A percentile compares a stretch with the other conserved stretches of the same genome.
Conservation (phyloP, 2,113 vertebrate species). For the Australoheros scitulus region DNA sequence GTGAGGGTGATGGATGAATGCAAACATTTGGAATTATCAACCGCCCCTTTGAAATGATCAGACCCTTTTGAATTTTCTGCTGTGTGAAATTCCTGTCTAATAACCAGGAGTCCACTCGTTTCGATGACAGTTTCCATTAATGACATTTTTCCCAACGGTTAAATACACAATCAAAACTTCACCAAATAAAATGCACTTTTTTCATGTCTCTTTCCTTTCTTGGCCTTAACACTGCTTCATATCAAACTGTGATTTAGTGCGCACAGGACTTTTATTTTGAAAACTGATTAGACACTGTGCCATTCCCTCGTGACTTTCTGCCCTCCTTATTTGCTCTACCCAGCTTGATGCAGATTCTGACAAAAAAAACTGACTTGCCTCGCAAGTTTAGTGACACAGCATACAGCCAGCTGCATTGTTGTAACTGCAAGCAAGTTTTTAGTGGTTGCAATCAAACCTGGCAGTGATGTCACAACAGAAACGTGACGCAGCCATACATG, state of each 20-base stretch:
- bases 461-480: neutral
- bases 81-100: neutral
- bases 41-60: neutral
- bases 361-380: neutral
- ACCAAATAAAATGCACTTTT: too few species aligned
- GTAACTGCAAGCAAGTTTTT: neutral
- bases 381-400: neutral
- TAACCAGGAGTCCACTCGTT: too few species aligned
- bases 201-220: too few species aligned
- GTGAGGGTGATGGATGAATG: neutral
- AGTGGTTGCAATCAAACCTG: neutral
- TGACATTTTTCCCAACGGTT: too few species aligned
- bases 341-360: neutral
- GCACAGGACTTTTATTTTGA: too few species aligned
- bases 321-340: neutral
- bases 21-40: neutral
- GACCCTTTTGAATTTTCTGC: neutral
- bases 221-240: too few species aligned
- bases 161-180: too few species aligned
- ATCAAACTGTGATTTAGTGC: too few species aligned
- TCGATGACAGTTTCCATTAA: too few species aligned
- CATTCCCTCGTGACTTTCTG: neutral
- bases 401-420: neutral
- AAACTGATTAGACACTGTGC: neutral
- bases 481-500: neutral